Percentiles rank a stretch among this genome's conserved stretches.
These are phyloP conservation scores for Lepus timidus DNA, from an alignment of 2,113 vertebrate species.

Conservation along the genomic window DNA sequence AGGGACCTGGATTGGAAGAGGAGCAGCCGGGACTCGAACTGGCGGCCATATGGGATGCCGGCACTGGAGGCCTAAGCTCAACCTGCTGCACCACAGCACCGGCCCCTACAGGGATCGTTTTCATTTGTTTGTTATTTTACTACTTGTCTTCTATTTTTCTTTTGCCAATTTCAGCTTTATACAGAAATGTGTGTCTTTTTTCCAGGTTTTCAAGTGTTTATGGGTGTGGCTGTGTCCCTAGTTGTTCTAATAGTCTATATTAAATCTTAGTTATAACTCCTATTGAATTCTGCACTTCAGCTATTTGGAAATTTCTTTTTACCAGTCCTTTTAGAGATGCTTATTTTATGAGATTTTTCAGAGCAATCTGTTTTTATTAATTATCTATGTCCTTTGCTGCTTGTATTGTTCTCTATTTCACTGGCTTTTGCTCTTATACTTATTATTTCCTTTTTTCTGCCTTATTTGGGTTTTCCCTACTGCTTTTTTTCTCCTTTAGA, in stretches of 20 bases:
- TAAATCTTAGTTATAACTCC: neutral
- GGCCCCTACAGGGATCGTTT: neutral
- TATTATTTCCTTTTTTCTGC: neutral
- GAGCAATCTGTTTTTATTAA: neutral
- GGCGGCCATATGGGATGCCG: no score
- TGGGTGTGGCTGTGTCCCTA: neutral
- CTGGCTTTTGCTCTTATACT: neutral
- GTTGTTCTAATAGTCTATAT: neutral
- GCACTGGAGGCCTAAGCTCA: no score
- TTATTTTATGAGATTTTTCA: neutral
- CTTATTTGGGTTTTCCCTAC: neutral
- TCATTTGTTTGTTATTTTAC: neutral
- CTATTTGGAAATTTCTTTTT: neutral
- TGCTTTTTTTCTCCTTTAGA: neutral
- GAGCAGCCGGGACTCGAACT: no score
- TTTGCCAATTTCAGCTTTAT: conserved; percentile 3
- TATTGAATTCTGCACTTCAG: neutral
- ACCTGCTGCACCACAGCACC: no score
- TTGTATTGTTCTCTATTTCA: neutral
- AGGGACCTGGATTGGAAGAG: no score
- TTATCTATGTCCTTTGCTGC: neutral
- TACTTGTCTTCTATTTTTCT: neutral
- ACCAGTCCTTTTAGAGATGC: neutral
- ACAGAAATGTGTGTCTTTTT: neutral
- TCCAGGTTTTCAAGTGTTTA: neutral